phyloP scores from a whole-genome alignment of 2,888 invertebrate genomes.

The Parnassius orleans region DNA sequence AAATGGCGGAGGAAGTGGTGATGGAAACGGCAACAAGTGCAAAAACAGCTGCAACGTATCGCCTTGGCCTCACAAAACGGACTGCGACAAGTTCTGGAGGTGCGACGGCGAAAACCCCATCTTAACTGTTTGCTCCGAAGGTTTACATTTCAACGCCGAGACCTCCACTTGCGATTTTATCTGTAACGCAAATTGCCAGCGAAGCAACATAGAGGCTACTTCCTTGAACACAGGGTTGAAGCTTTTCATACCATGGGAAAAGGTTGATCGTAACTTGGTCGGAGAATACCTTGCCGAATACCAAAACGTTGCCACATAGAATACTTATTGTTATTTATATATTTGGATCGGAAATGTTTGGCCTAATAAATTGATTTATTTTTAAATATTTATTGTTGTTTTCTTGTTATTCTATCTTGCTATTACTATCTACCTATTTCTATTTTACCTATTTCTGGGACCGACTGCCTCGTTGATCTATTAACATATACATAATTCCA shows the following conservation, averaged over 20 bases:
- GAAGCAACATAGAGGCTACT: conserved; percentile 41
- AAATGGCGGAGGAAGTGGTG: conserved; percentile 8
- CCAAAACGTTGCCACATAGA: no score
- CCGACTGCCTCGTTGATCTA: no score
- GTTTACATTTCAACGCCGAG: conserved; percentile 59
- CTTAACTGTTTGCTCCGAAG: conserved; percentile 54
- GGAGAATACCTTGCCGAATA: conserved; percentile 10
- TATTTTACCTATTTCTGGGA: no score
- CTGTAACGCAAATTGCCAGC: conserved; percentile 53
- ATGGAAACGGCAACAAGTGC: conserved; percentile 41
- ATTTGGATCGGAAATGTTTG: no score
- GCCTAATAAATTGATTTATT: no score
- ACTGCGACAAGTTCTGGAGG: conserved; percentile 58
- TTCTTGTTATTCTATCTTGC: no score
- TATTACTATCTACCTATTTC: no score
- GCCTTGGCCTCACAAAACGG: conserved; percentile 45
- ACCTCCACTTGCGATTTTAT: conserved; percentile 60
- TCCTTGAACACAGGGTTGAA: conserved; percentile 43
- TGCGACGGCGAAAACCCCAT: conserved; percentile 36
- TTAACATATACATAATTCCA: no score
- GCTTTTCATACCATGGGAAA: conserved; percentile 54
- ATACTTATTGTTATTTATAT: no score
- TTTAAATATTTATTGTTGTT: no score
- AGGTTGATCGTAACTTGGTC: conserved; percentile 36
- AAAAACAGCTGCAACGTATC: conserved; percentile 39